Evolutionary conservation across 1,140 invertebrate species (phyloP), one percentile per base, ranked within the genome.

Genomic region (Formica exsecta): DNA sequence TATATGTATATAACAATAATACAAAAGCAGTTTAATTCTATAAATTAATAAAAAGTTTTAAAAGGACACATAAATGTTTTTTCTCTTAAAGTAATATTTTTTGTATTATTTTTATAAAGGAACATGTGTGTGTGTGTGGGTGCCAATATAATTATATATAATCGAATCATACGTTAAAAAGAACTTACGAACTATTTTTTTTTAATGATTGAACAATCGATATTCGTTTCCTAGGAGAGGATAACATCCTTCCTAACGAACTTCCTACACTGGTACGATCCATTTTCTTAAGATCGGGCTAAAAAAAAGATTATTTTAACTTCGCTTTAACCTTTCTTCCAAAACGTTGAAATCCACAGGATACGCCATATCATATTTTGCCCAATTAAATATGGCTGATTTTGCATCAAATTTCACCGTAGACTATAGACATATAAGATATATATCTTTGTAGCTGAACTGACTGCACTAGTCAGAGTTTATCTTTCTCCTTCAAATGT

Each of bases 161-260:
- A 48, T 3, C 5, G 48, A 38, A 59, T 61, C 13, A 75, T 19
- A 19, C 32, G 11, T 0, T 3, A 57, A 66, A 1, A 66, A 1
- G 41, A 36, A 94, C 94, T 93, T 92, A 95, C 94, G 94, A 94
- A 62, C 76, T 93, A 62, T 90, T 93, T 75, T 94, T 93, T 79
- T 93, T 95, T 61, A 94, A 91, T 0, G 94, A 94, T 59, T 94
- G 94, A 16, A 92, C 93, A 64, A 95, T 93, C 19, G 94, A 94
- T 81, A 95, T 87, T 80, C 94, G 90, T 81, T 95, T 94, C 25
- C 92, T 92, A 57, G 95, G 94, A 41, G 91, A 92, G 1, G 84
- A 86, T 59, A 92, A 65, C 13, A 61, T 90, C 19, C 80, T 91
- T 8, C 86, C 86, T 5, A 92, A 62, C 16, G 89, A 89, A 77